These are phyloP conservation scores for Urocolius indicus DNA, from an alignment of 2,113 vertebrate genomes.

Conservation along the genomic window DNA sequence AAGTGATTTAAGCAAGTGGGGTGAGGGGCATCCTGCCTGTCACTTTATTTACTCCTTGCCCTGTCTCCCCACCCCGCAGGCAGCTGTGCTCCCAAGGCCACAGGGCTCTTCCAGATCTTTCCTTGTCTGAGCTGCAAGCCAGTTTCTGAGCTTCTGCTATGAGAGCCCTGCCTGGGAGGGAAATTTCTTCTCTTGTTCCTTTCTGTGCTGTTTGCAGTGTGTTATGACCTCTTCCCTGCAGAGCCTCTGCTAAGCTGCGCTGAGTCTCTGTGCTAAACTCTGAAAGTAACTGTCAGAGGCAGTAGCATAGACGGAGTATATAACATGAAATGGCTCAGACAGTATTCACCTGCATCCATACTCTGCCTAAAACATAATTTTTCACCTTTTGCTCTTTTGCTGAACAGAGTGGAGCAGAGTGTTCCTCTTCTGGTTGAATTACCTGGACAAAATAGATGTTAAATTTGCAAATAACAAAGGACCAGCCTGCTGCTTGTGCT, in stretches of 20 bases:
- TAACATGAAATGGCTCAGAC: neutral
- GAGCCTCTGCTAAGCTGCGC: neutral
- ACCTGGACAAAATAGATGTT: neutral
- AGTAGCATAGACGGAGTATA: neutral
- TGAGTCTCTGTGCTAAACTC: neutral
- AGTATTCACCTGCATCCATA: neutral
- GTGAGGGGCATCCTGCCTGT: neutral
- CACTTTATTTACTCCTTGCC: neutral
- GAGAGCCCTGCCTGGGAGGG: neutral
- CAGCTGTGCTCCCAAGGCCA: neutral
- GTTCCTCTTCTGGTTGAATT: neutral
- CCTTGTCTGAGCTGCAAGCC: accelerated
- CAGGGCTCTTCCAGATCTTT: neutral
- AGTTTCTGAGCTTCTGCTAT: neutral
- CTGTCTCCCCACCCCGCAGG: accelerated
- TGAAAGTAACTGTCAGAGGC: neutral
- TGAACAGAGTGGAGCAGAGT: neutral
- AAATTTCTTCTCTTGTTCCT: neutral
- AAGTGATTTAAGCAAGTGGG: neutral
- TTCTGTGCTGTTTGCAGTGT: neutral
- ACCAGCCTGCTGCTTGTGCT: neutral
- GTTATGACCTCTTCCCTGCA: neutral
- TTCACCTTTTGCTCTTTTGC: neutral
- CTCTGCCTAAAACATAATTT: neutral
- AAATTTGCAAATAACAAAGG: neutral